Conservation (phyloP, 2,888 invertebrate species). For the Lasius platythorax region DNA sequence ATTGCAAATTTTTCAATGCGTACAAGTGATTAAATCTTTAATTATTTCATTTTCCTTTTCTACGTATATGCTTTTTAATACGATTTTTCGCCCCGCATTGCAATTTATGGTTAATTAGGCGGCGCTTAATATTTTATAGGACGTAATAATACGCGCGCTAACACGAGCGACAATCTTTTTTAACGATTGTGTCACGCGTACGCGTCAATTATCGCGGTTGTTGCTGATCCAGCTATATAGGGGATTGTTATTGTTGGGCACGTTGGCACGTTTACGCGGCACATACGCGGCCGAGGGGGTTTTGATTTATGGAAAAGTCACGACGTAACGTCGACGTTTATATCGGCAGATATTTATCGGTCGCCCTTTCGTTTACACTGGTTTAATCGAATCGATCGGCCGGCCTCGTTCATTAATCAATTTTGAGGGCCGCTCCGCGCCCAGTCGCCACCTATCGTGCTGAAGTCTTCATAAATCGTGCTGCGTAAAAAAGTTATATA, state of each 20-base stretch:
- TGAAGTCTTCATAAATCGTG: conserved; percentile 74
- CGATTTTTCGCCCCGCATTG: not conserved
- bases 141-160: conserved; percentile 31
- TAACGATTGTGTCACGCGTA: conserved; percentile 58
- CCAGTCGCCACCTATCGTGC: conserved; percentile 61
- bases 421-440: conserved; percentile 69
- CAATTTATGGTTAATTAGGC: conserved; percentile 45
- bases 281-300: conserved; percentile 45
- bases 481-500: conserved; percentile 28
- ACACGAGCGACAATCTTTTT: conserved; percentile 20
- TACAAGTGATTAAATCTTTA: not conserved
- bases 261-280: conserved; percentile 61
- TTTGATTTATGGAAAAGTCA: conserved; percentile 77
- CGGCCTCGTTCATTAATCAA: conserved; percentile 77
- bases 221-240: conserved; percentile 41
- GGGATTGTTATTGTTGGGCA: conserved; percentile 56
- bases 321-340: conserved; percentile 74
- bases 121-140: conserved; percentile 39
- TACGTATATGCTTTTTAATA: conserved; percentile 24
- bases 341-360: conserved; percentile 79
- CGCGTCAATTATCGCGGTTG: conserved; percentile 58
- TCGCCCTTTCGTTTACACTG: conserved; percentile 76
- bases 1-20: conserved; percentile 11
- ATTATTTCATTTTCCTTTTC: conserved; percentile 4
- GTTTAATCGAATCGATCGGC: conserved; percentile 77